Conservation (phyloP, 2,797 vertebrate species). For the Takifugu rubripes region DNA sequence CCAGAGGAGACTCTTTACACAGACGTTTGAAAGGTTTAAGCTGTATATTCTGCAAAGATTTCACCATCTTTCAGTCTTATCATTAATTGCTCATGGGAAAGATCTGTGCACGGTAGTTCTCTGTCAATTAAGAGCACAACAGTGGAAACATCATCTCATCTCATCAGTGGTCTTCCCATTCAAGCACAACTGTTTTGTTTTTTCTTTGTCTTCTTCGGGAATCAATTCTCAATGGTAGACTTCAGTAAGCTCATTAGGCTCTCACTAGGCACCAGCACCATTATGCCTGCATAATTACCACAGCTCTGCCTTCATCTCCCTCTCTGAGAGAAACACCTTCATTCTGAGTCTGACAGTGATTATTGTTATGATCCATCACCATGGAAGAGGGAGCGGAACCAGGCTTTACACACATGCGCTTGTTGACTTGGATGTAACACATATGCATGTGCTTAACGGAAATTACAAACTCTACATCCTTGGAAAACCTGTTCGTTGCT, state of each 20-base stretch:
- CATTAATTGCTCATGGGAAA: slow-evolving; percentile 70
- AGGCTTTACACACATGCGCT: slow-evolving; percentile 33
- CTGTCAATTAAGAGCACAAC: slow-evolving; percentile 78
- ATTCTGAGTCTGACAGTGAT: slow-evolving; percentile 71
- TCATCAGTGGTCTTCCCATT: slow-evolving; percentile 58
- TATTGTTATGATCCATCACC: slow-evolving; percentile 75
- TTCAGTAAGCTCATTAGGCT: slow-evolving; percentile 80
- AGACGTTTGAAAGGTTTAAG: slow-evolving; percentile 24
- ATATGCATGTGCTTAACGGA: slow-evolving; percentile 10
- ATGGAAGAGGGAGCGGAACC: slow-evolving; percentile 56
- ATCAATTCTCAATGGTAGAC: slow-evolving; percentile 79
- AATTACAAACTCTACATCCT: slow-evolving; percentile 9
- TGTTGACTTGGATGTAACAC: slow-evolving; percentile 14
- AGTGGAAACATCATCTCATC: slow-evolving; percentile 64
- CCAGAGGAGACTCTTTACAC: slow-evolving; percentile 1
- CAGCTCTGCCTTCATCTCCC: slow-evolving; percentile 65
- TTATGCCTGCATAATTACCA: slow-evolving; percentile 78
- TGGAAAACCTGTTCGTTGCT: slow-evolving; percentile 2
- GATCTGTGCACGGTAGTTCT: slow-evolving; percentile 55
- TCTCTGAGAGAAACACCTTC: slow-evolving; percentile 68
- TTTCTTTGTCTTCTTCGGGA: slow-evolving; percentile 38
- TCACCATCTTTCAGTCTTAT: slow-evolving; percentile 67
- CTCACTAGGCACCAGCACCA: slow-evolving; percentile 71
- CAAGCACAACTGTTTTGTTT: slow-evolving; percentile 41
- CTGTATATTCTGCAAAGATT: slow-evolving; percentile 52